Conservation (phyloP, 2,888 invertebrate species). For the Nomada fabriciana region DNA sequence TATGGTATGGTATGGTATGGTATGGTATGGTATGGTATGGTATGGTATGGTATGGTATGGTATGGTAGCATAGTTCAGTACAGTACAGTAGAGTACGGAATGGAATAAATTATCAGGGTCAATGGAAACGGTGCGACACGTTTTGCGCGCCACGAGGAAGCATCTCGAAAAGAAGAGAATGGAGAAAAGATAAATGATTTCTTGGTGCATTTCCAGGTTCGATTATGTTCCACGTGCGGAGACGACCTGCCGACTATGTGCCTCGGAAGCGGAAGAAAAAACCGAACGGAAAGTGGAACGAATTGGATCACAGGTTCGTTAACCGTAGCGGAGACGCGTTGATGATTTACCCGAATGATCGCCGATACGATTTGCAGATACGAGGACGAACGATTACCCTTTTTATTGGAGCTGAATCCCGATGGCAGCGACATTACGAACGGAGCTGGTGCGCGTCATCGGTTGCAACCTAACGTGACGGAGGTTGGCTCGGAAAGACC, state of each 20-base stretch:
- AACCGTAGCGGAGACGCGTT: not conserved
- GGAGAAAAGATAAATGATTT: not conserved
- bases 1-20: too few relatives aligned
- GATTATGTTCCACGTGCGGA: conserved; percentile 98
- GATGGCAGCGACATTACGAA: conserved; percentile 86
- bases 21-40: too few relatives aligned
- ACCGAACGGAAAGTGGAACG: conserved; percentile 87
- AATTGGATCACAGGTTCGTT: conserved; percentile 81
- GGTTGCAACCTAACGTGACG: conserved; percentile 88
- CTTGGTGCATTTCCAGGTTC: conserved; percentile 88
- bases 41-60: too few relatives aligned
- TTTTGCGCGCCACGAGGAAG: too few relatives aligned
- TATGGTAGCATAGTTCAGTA: too few relatives aligned
- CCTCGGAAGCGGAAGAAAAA: conserved; percentile 95
- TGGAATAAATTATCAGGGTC: too few relatives aligned
- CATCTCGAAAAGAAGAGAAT: not conserved
- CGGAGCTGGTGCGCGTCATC: conserved; percentile 84
- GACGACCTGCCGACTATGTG: conserved; percentile 95
- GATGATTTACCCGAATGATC: too few relatives aligned
- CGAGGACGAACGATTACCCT: conserved; percentile 87
- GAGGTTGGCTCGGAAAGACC: conserved; percentile 92
- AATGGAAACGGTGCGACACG: too few relatives aligned
- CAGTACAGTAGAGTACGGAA: too few relatives aligned
- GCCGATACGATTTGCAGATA: conserved; percentile 78
- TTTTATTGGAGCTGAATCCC: conserved; percentile 93